Percentiles rank a stretch among this genome's conserved stretches.
Conservation (phyloP, 2,888 invertebrate species). For the Galerucella nymphaeae region DNA sequence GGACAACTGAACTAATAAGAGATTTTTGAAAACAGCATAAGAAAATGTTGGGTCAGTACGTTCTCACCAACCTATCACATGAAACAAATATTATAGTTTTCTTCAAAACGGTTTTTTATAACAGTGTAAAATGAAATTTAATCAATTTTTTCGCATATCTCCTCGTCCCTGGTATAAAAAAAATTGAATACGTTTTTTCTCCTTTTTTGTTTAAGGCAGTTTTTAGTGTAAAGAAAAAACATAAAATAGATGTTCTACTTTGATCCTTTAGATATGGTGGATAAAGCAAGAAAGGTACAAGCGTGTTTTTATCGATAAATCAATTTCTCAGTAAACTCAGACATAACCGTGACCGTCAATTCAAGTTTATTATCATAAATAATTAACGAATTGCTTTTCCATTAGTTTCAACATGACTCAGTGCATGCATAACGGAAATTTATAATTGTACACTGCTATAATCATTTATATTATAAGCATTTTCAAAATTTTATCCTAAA, state of each 20-base stretch:
- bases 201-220: too few relatives aligned
- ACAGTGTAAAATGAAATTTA: too few relatives aligned
- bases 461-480: not conserved
- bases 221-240: too few relatives aligned
- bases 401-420: not conserved
- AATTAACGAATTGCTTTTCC: not conserved
- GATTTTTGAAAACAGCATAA: too few relatives aligned
- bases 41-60: too few relatives aligned
- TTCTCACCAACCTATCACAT: too few relatives aligned
- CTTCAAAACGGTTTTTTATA: too few relatives aligned
- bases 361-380: slow-evolving; percentile 6
- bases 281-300: not conserved
- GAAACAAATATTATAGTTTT: too few relatives aligned
- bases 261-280: not conserved
- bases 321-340: not conserved
- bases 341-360: slow-evolving; percentile 3
- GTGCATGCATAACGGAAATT: not conserved
- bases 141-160: too few relatives aligned
- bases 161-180: too few relatives aligned
- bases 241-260: not conserved
- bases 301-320: not conserved
- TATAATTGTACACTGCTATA: not conserved
- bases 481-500: not conserved
- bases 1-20: too few relatives aligned
- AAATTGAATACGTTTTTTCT: too few relatives aligned